Base-by-base conservation (phyloP, 2,888 invertebrate species). In the Pandemis cinnamomeana region DNA sequence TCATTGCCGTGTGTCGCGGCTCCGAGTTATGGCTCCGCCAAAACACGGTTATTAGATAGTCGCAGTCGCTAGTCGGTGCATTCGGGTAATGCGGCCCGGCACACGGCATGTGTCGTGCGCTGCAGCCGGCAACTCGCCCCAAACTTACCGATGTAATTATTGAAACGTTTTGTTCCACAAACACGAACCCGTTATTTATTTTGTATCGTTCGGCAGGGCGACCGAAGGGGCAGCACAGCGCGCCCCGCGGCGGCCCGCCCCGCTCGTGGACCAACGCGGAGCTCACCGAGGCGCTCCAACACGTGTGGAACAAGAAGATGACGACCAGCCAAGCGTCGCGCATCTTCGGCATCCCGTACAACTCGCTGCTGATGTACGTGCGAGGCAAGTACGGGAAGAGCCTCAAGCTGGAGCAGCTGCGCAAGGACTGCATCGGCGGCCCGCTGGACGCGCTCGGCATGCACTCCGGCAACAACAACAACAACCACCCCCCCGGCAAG, bases 291-390 rank as follows among this genome's bases (percentile, higher is more conserved):
- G 98, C 98, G 2, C 95, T 98, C 70, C 98, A 98, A 85, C 98
- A 98, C 90, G 98, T 98, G n/a, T 98, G 98, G 98, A 98, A 98
- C 91, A 98, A 98, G 87, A 98, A 98, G 88, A 98, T 98, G 98
- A 98, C 98, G 77, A 98, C 98, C 62, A 98, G 98, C 84, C 98
- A 98, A 90, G 98, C 98, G 10, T 98, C 98, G 41, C 93, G 98
- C 77, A 97, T 98, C 87, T 98, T 98, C 91, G 98, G 98, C 61
- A 98, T 98, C 79, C 98, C 98, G n/a, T 98, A 98, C 95, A 98
- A 98, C 92, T 98, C 98, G 63, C 95, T 98, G 67, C 93, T 98
- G 72, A 98, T 98, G 98, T 98, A 98, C 92, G 98, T 98, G 44
- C 95, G 98, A 64, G 98, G 98, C 70, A 98, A 98, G 88, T 98